Evolutionary conservation across 2,113 vertebrate genomes (phyloP).

Genomic region (Callithrix jacchus): DNA sequence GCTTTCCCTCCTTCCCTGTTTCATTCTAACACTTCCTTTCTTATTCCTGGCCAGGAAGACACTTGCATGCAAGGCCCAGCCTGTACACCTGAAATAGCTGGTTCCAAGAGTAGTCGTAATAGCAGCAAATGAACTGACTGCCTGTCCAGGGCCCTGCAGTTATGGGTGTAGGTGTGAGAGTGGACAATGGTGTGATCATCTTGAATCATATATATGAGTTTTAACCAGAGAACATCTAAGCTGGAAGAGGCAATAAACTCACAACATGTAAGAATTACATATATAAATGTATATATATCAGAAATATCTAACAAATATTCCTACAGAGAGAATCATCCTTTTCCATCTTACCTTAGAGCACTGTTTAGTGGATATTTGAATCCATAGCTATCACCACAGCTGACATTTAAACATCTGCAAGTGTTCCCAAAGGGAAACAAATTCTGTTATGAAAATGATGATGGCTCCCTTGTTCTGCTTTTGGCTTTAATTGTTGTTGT

Average conservation of each 20-base stretch:
- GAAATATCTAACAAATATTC: not conserved
- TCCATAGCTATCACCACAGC: not conserved
- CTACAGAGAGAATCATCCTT: not conserved
- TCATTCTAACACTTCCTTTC: not conserved
- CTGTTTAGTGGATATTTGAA: not conserved
- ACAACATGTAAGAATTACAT: not conserved
- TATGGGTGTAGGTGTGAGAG: not conserved
- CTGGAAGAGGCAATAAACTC: not conserved
- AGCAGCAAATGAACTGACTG: not conserved
- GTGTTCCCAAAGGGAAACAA: not conserved
- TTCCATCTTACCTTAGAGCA: not conserved
- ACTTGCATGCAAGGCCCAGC: fast-evolving
- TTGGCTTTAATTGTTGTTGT: not conserved
- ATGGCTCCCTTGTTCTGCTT: not conserved
- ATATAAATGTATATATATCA: not conserved
- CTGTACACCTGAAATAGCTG: not conserved
- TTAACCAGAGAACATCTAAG: not conserved
- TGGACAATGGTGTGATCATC: not conserved
- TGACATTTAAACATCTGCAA: not conserved
- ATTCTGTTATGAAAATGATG: not conserved
- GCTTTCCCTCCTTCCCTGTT: not conserved
- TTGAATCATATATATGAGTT: not conserved
- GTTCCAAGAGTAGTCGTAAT: not conserved
- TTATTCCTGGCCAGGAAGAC: not conserved
- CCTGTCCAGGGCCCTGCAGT: not conserved